Percentiles rank a stretch among this genome's conserved stretches.
phyloP scores from a whole-genome alignment of 2,888 invertebrate species.

The Drosophila hamatofila region DNA sequence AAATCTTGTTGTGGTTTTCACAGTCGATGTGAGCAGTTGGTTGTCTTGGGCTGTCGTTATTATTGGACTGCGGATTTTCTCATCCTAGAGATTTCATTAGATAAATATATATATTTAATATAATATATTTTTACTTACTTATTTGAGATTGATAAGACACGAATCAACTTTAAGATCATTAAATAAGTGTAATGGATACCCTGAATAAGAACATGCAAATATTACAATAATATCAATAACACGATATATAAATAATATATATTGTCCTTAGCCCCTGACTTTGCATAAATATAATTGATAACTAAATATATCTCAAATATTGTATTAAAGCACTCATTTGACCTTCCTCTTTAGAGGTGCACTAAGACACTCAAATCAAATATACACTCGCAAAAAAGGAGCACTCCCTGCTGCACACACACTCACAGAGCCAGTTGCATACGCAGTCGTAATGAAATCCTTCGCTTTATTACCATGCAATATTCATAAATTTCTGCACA shows the following conservation, averaged over 20 bases:
- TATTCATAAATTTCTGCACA: slow-evolving; percentile 79
- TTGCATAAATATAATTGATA: no score
- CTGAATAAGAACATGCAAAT: no score
- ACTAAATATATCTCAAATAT: neutral
- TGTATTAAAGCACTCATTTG: slow-evolving; percentile 2
- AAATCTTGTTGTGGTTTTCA: slow-evolving; percentile 82
- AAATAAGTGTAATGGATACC: no score
- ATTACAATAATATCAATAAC: neutral
- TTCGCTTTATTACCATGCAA: slow-evolving; percentile 74
- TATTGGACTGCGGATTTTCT: slow-evolving; percentile 1
- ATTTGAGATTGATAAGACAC: no score
- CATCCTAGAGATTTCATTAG: neutral
- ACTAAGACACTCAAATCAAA: slow-evolving; percentile 48
- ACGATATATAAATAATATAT: no score
- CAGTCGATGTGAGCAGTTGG: slow-evolving; percentile 50
- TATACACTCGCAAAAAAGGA: slow-evolving; percentile 30
- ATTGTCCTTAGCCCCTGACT: no score
- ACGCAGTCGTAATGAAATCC: slow-evolving; percentile 75
- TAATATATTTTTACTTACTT: no score
- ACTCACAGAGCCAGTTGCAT: slow-evolving; percentile 22
- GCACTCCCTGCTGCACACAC: slow-evolving; percentile 12
- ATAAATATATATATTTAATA: neutral
- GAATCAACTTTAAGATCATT: no score
- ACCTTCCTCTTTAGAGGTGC: slow-evolving; percentile 13
- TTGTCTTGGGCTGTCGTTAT: slow-evolving; percentile 20